Evolutionary conservation across 2,888 invertebrate genomes (phyloP).

Genomic region (Apamea crenata): DNA sequence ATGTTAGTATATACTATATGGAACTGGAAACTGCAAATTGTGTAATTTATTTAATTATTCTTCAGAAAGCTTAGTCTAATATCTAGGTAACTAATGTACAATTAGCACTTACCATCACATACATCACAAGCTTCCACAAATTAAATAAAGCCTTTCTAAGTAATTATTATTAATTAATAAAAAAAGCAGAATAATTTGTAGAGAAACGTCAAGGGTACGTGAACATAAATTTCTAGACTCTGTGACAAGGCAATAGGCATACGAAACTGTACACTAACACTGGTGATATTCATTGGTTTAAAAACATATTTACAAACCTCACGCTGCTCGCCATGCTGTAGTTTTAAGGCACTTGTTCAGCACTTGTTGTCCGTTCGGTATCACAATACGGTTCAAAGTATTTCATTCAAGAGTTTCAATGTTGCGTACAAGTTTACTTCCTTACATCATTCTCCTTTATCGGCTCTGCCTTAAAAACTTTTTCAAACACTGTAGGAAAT

Average conservation of each 20-base stretch:
- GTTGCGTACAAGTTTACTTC: conserved; percentile 47
- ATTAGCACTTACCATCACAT: not conserved
- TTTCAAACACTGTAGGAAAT: not conserved
- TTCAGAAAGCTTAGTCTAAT: not conserved
- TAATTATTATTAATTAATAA: conserved; percentile 4
- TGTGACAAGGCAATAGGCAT: conserved; percentile 2
- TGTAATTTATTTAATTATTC: not conserved
- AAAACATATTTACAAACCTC: conserved; percentile 65
- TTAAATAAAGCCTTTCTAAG: not conserved
- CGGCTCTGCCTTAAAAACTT: conserved; percentile 10
- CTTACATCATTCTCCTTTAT: conserved; percentile 60
- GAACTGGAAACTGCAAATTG: conserved; percentile 17
- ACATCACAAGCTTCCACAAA: not conserved
- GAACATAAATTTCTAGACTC: conserved; percentile 6
- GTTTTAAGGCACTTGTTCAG: conserved; percentile 32
- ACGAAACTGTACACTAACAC: conserved; percentile 2
- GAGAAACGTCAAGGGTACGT: conserved; percentile 5
- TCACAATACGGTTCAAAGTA: conserved; percentile 33
- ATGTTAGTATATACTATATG: not conserved
- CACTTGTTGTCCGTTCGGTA: conserved; percentile 32
- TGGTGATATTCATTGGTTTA: not conserved
- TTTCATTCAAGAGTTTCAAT: conserved; percentile 27
- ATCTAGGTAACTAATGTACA: not conserved
- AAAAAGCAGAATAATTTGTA: not conserved
- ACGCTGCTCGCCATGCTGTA: conserved; percentile 67